Conservation (phyloP, 2,113 vertebrate genomes). For the Poecile atricapillus region DNA sequence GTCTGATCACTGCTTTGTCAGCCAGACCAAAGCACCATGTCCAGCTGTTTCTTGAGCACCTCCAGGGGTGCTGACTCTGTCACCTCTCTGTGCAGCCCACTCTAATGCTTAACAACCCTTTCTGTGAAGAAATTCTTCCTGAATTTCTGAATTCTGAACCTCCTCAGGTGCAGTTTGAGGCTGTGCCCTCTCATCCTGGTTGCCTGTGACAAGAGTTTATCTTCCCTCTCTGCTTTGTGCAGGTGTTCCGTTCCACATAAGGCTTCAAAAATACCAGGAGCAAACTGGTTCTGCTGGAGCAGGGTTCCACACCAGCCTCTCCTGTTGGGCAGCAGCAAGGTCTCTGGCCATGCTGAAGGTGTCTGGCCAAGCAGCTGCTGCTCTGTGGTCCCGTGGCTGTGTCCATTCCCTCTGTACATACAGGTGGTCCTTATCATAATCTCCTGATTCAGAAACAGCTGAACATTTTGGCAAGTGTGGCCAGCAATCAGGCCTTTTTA, state of each 20-base stretch:
- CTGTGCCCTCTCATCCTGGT: background rate
- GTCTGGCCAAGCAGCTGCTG: background rate
- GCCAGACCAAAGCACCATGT: background rate
- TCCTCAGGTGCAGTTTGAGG: no score
- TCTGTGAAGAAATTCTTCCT: background rate
- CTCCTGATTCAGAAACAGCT: background rate
- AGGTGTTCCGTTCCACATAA: background rate
- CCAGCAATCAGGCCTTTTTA: background rate
- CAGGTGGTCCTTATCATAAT: background rate
- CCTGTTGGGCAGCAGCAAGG: background rate
- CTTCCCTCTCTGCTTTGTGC: background rate
- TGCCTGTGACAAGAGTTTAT: background rate
- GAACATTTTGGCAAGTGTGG: background rate
- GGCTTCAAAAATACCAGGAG: background rate
- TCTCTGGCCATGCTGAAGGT: background rate
- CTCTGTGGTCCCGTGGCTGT: accelerated
- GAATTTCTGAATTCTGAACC: no score
- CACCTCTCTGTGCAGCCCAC: background rate
- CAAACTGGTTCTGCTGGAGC: background rate
- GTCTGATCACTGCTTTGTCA: background rate
- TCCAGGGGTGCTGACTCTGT: background rate
- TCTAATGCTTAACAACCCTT: background rate
- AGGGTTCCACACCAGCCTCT: background rate
- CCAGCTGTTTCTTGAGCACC: background rate
- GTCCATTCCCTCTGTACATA: background rate